Conservation (phyloP, 2,888 invertebrate genomes). For the Rapana venosa region DNA sequence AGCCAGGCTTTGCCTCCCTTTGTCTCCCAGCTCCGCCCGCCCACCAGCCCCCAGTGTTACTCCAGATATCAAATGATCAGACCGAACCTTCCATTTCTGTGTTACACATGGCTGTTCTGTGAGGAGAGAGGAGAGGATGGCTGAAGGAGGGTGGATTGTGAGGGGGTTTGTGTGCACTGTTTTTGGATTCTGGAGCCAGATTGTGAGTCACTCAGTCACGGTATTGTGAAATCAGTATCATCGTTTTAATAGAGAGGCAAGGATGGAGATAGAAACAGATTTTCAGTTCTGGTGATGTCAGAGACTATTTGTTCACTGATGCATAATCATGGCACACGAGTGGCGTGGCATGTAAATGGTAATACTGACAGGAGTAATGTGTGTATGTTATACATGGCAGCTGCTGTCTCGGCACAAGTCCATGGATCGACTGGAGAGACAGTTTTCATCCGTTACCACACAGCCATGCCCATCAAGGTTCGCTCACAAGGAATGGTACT, state of each 20-base stretch:
- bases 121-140: neutral
- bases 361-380: neutral
- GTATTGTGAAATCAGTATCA: neutral
- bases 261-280: neutral
- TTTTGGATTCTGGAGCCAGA: neutral
- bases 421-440: neutral
- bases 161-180: neutral
- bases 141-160: neutral
- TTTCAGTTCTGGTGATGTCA: neutral
- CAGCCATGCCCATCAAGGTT: neutral
- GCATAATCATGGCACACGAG: neutral
- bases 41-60: neutral
- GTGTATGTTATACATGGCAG: neutral
- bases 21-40: neutral
- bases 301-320: neutral
- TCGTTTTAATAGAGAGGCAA: neutral
- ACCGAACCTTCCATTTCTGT: conserved; percentile 1
- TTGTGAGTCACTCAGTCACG: neutral
- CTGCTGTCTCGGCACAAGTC: neutral
- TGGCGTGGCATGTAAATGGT: neutral
- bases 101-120: neutral
- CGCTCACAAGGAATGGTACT: too few relatives aligned
- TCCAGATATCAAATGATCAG: conserved; percentile 17
- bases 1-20: conserved; percentile 7
- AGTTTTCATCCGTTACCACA: neutral